Percentiles rank a stretch among this genome's conserved stretches.
Conservation (phyloP, 1,140 invertebrate genomes). For the Drosophila melanica region DNA sequence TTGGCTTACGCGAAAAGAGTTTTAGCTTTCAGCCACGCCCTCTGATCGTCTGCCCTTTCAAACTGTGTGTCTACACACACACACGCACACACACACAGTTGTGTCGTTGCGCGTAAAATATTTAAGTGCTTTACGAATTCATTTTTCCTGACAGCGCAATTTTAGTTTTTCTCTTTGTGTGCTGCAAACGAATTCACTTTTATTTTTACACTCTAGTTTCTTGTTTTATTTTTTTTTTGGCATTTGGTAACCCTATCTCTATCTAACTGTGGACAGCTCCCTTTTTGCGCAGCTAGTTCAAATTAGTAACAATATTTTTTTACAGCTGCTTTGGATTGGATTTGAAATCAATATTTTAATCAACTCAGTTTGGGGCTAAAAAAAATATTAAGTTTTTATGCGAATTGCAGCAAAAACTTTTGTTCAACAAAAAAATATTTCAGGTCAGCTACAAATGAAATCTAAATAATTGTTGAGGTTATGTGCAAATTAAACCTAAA, state of each 20-base stretch:
- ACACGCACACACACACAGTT: conserved; percentile 1
- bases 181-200: conserved; percentile 24
- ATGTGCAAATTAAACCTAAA: background rate
- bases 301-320: conserved; percentile 23
- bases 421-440: background rate
- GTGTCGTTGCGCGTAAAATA: conserved; percentile 30
- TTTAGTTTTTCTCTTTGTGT: conserved; percentile 59
- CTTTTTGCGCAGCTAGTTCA: background rate
- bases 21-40: conserved; percentile 59
- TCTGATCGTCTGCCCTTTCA: background rate
- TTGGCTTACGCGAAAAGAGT: conserved; percentile 68
- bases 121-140: conserved; percentile 54
- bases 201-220: background rate
- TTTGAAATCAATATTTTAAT: conserved; percentile 35
- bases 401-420: background rate
- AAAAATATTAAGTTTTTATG: background rate
- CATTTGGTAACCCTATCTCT: background rate
- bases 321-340: conserved; percentile 5
- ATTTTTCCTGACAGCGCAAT: conserved; percentile 77
- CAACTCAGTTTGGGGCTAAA: background rate
- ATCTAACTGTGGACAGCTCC: conserved; percentile 13
- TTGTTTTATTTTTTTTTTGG: conserved; percentile 12
- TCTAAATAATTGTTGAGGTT: background rate
- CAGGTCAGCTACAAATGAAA: background rate
- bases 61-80: background rate